These are phyloP conservation scores for Cichladusa arquata DNA, from an alignment of 2,113 vertebrate species.

Conservation along the genomic window DNA sequence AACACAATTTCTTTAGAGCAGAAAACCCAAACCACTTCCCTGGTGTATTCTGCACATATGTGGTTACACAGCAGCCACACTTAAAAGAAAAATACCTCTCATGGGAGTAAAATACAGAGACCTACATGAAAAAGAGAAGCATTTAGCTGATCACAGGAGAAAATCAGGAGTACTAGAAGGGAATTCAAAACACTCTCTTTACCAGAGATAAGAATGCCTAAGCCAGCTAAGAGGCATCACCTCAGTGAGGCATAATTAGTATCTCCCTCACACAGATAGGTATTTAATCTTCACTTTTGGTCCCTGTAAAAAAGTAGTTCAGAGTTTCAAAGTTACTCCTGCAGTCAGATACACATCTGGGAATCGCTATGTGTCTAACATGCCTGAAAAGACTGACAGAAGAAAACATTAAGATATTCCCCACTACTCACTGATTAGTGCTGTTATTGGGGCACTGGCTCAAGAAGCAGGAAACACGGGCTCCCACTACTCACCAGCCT, in stretches of 20 bases:
- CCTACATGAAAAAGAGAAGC: background rate
- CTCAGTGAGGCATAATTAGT: background rate
- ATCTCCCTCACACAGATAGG: background rate
- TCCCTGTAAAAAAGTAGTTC: background rate
- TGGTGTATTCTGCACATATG: fast-evolving
- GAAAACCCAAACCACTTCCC: background rate
- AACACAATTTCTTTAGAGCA: background rate
- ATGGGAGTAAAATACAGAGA: background rate
- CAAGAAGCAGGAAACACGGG: background rate
- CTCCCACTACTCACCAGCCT: background rate
- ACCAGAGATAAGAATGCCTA: background rate
- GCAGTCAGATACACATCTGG: background rate
- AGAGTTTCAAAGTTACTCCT: background rate
- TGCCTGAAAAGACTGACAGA: background rate
- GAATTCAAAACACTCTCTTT: background rate
- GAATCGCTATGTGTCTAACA: background rate
- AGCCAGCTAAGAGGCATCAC: background rate
- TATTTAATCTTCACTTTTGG: background rate
- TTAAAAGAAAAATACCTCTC: background rate
- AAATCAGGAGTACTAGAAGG: background rate
- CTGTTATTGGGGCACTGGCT: background rate
- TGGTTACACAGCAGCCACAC: background rate
- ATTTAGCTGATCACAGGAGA: background rate
- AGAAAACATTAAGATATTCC: background rate
- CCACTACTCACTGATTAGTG: background rate